These are phyloP conservation scores for Sebastes dallii DNA, from an alignment of 2,797 vertebrate species.

Conservation along the genomic window DNA sequence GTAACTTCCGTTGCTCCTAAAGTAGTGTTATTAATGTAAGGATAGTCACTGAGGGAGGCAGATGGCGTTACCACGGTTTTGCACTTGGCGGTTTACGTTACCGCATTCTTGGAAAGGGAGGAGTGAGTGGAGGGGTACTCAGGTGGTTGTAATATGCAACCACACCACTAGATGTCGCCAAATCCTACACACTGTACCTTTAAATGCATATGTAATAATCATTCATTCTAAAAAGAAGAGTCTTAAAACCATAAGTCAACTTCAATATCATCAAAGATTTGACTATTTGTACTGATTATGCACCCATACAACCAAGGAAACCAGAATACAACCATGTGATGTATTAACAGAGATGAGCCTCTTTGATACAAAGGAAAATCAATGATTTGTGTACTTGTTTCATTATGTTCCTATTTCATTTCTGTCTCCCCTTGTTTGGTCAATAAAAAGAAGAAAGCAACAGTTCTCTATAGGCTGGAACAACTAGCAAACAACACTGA, in stretches of 20 bases:
- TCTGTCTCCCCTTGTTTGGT: slow-evolving; percentile 79
- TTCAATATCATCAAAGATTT: neutral
- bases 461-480: neutral
- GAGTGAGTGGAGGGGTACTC: too few species aligned
- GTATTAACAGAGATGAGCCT: neutral
- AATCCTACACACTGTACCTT: too few species aligned
- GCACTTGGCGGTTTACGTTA: too few species aligned
- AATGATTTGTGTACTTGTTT: slow-evolving; percentile 46
- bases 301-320: neutral
- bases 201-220: neutral
- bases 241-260: neutral
- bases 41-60: too few species aligned
- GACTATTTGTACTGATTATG: neutral
- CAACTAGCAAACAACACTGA: neutral
- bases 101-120: rapidly evolving
- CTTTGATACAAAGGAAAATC: neutral
- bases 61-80: too few species aligned
- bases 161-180: too few species aligned
- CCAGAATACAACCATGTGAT: neutral
- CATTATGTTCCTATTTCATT: slow-evolving; percentile 80
- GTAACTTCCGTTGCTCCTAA: neutral
- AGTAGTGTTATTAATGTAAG: too few species aligned
- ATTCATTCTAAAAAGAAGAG: neutral
- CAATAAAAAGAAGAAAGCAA: slow-evolving; percentile 76
- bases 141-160: too few species aligned